Evolutionary conservation across 2,113 vertebrate genomes (phyloP).

Genomic region (Equus przewalskii): DNA sequence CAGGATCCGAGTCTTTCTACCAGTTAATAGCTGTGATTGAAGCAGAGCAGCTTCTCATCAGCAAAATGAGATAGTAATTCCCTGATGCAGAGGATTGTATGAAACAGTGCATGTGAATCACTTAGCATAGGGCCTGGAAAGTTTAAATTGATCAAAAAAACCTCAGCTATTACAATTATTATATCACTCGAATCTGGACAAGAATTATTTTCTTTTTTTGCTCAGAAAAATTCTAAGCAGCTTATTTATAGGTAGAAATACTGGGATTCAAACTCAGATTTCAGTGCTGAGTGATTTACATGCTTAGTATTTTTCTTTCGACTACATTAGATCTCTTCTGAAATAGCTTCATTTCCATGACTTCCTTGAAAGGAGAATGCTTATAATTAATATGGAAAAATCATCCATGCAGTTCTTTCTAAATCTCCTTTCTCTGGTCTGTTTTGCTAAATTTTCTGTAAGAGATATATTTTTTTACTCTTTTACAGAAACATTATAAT

Average conservation of each 20-base stretch:
- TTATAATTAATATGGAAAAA: constrained; percentile 48
- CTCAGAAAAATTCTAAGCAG: constrained; percentile 1
- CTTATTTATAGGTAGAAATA: constrained; percentile 34
- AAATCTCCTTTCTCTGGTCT: constrained; percentile 20
- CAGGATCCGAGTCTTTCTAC: not conserved
- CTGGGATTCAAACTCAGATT: not conserved
- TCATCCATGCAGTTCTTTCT: not conserved
- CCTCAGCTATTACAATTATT: not conserved
- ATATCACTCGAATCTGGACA: not conserved
- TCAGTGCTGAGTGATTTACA: not conserved
- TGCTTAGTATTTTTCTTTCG: not conserved
- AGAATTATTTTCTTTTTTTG: not conserved
- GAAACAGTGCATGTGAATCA: not conserved
- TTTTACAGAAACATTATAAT: constrained; percentile 50
- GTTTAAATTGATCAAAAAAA: not conserved
- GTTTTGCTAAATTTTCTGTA: constrained; percentile 16
- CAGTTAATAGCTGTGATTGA: not conserved
- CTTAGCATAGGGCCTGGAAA: not conserved
- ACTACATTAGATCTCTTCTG: not conserved
- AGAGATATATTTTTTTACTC: constrained; percentile 4
- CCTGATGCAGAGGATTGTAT: not conserved
- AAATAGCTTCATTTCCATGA: constrained; percentile 49
- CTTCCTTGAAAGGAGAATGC: constrained; percentile 51
- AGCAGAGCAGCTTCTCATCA: not conserved
- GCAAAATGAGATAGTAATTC: constrained; percentile 20